Percentiles rank a stretch among this genome's conserved stretches.
These are phyloP conservation scores for Sarotherodon lohbergeri DNA, from an alignment of 2,113 vertebrate species.

Conservation along the genomic window DNA sequence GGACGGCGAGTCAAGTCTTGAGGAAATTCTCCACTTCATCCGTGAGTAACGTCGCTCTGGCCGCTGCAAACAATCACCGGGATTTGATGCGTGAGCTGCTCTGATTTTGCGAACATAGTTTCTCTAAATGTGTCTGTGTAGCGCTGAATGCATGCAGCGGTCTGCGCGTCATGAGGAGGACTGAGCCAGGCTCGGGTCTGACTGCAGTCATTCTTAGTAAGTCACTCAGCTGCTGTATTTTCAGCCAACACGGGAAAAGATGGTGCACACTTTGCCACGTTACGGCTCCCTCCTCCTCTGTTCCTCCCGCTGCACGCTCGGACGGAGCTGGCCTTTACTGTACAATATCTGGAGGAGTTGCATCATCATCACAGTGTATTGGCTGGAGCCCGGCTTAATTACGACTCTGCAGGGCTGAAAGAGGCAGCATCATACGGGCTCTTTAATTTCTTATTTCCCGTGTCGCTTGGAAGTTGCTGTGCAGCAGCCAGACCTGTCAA, in stretches of 20 bases:
- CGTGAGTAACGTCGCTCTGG: conserved; percentile 74
- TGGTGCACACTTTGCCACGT: conserved; percentile 44
- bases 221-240: background rate
- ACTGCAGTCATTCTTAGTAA: background rate
- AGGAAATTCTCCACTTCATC: conserved; percentile 83
- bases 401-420: background rate
- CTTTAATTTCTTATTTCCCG: background rate
- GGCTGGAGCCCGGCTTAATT: background rate
- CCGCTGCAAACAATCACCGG: background rate
- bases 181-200: background rate
- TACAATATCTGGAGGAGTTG: conserved; percentile 49
- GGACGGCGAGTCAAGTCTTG: conserved; percentile 70
- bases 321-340: background rate
- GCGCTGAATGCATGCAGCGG: background rate
- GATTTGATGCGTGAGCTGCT: background rate
- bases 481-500: background rate
- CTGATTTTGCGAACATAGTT: background rate
- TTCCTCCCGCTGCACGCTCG: background rate
- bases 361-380: conserved; percentile 44
- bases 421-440: background rate
- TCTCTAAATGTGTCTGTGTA: background rate
- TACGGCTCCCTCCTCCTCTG: background rate
- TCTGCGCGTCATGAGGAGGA: background rate
- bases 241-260: background rate
- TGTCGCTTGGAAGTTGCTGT: background rate